phyloP scores from a whole-genome alignment of 2,797 vertebrate genomes.

The Neoniphon sammara region DNA sequence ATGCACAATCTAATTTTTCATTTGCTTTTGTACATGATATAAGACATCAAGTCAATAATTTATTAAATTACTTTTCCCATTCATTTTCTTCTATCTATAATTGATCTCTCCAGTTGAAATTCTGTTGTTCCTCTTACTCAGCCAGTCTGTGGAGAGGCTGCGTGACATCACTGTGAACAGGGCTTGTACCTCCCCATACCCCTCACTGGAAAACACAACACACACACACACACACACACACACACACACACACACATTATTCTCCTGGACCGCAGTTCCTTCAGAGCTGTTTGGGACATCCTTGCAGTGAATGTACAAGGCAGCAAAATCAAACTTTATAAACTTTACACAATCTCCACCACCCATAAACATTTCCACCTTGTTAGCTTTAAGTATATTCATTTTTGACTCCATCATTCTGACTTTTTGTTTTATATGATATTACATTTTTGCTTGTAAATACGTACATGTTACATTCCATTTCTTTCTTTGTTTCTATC shows the following conservation, averaged over 20 bases:
- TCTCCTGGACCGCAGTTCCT: too few species aligned
- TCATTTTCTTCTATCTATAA: conserved; percentile 91
- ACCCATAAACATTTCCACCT: too few species aligned
- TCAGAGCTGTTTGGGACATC: too few species aligned
- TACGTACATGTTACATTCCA: too few species aligned
- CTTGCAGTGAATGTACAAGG: too few species aligned
- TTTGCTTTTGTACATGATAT: conserved; percentile 87
- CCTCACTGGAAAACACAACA: conserved; percentile 40
- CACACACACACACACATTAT: not conserved
- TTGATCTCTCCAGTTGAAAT: conserved; percentile 90
- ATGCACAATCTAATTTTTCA: conserved; percentile 87
- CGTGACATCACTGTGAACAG: conserved; percentile 83
- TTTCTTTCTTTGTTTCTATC: too few species aligned
- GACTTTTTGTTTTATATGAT: too few species aligned
- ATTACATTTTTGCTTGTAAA: too few species aligned
- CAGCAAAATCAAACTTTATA: too few species aligned
- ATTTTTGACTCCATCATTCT: too few species aligned
- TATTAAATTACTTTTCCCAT: conserved; percentile 89
- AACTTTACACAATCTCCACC: too few species aligned
- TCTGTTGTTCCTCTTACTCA: conserved; percentile 88
- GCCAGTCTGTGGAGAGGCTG: conserved; percentile 79
- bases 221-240: conserved; percentile 1
- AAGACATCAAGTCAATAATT: conserved; percentile 89
- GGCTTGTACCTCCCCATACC: conserved; percentile 52
- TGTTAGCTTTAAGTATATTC: too few species aligned